Evolutionary conservation across 2,797 vertebrate genomes (phyloP), one percentile per base, ranked within the genome.

Genomic region (Amniataba percoides): DNA sequence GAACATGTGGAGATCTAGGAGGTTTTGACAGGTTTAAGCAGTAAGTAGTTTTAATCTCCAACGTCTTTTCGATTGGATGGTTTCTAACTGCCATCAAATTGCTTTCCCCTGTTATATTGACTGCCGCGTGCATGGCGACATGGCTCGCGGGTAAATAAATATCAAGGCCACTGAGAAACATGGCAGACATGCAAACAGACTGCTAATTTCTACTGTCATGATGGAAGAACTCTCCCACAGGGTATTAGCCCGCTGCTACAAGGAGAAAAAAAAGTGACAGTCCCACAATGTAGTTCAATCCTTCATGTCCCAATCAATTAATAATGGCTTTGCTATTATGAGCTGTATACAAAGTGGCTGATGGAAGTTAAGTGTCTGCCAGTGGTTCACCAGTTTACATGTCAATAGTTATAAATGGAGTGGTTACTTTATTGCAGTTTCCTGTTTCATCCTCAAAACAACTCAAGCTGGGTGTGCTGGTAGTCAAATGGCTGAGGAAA

Each of bases 301-400:
- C 8, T 55, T 84, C 75, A 84, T 62, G 71, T 82, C 71, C 46
- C n/a, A 65, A 87, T 89, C 80, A 89, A 88, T 87, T 83, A 83
- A 64, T 80, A 74, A 84, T 82, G 76, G 40, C 63, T 77, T 43
- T 65, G 51, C 18, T 14, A 78, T 82, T 66, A 69, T 72, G 66
- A 71, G 71, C 31, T 0, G 3, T 39, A 69, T n/a, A 31, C 31
- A 49, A 64, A 61, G 31, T 77, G 84, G 75, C 68, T 69, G 86
- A 87, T 72, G 51, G 74, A 58, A 60, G 68, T 63, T 72, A 71
- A 63, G 65, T 48, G 59, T 74, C 40, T 4, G 9, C 6, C 42
- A 39, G 51, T 46, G 71, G 56, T 69, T 83, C 56, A 53, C 45
- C 23, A 49, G 36, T 58, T 66, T 58, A 49, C 43, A 67, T 55